phyloP scores from a whole-genome alignment of 2,113 vertebrate species.

The Tragelaphus scriptus region DNA sequence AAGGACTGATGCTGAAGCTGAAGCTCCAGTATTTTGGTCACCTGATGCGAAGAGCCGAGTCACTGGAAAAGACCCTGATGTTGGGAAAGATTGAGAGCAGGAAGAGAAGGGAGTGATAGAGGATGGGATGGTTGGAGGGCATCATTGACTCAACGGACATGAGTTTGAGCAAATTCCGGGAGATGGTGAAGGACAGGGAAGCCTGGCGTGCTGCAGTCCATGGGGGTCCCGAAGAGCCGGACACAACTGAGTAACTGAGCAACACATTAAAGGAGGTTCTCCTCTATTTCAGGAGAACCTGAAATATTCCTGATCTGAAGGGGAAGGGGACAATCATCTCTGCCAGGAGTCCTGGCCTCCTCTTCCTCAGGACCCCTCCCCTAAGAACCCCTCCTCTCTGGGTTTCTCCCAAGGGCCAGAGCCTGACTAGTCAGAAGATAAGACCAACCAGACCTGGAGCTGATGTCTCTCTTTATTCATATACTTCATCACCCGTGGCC shows the following conservation, averaged over 20 bases:
- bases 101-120: not conserved
- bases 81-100: not conserved
- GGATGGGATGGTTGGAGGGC: not conserved
- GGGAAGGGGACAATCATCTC: not conserved
- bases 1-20: not conserved
- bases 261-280: not conserved
- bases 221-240: not conserved
- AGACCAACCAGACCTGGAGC: not conserved
- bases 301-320: not conserved
- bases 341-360: not conserved
- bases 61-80: not conserved
- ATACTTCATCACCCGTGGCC: not conserved
- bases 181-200: not conserved
- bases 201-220: accelerated
- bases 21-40: not conserved
- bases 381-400: not conserved
- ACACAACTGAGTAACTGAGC: not conserved
- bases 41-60: accelerated
- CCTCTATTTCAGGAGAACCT: not conserved
- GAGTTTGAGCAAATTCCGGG: not conserved
- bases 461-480: constrained; percentile 30
- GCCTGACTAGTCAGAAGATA: not conserved
- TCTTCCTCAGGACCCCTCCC: not conserved
- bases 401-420: accelerated
- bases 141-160: not conserved